Base-by-base conservation (phyloP, 2,113 vertebrate genomes). In the Rhynchopsitta pachyrhyncha region DNA sequence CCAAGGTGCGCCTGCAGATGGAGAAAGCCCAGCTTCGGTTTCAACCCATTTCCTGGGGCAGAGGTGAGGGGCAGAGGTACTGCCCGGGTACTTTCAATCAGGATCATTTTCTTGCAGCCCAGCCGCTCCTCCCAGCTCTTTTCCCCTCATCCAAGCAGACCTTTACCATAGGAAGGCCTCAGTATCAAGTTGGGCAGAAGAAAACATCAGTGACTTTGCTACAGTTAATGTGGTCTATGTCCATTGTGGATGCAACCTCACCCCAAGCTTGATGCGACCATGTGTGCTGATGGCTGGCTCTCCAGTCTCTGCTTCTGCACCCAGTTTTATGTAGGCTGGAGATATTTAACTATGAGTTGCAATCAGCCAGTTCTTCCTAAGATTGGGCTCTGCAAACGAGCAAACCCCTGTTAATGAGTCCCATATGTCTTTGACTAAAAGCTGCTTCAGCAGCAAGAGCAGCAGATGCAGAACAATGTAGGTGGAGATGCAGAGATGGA, bases 401-500 rank as follows among this genome's bases (percentile, higher is more conserved):
- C 78, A 80, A 64, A 94, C 46, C 79, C 7, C 5, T 69, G 84
- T 71, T 95, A 94, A 97, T 75, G 91, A 84, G 81, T 47, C 85
- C 88, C 95, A 93, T 93, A 90, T 96, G 92, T 95, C 95, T 95
- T 83, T 88, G 89, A 81, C 93, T 96, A 96, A 92, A 92, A 87
- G 87, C 82, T 0, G 42, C 91, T 66, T 55, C 90, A 59, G 83
- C 95, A 92, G 90, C 84, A 57, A 90, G 96, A 91, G 86, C 69
- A 85, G 87, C 96, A 95, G 95, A 90, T 67, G 91, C 89, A 41
- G 89, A 73, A 10, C 4, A 2, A 17, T 6, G 20, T n/a, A 15
- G 82, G 49, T 1, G 57, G 78, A 59, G 66, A 59, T 23, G 19
- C 4, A 7, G 90, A 2, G 6, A 16, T 35, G 86, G 86, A 91